Conservation (phyloP, 2,888 invertebrate genomes). For the Ormyrus pomaceus region DNA sequence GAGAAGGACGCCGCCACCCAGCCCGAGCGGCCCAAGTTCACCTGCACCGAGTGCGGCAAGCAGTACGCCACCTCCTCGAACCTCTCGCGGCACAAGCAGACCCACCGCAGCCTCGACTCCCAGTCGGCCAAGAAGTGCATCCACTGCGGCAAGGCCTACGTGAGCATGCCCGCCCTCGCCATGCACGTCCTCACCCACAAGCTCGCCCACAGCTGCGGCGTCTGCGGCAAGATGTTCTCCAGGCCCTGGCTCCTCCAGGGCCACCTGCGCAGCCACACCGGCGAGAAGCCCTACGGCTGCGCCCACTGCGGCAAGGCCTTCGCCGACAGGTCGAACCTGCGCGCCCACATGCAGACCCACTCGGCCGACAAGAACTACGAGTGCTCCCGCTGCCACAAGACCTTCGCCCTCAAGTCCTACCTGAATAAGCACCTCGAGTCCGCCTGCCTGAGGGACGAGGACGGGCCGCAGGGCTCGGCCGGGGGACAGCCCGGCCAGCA, state of each 20-base stretch:
- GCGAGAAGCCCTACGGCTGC: constrained; percentile 95
- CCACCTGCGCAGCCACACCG: constrained; percentile 93
- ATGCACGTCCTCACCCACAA: constrained; percentile 97
- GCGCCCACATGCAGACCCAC: constrained; percentile 97
- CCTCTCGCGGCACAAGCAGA: constrained; percentile 93
- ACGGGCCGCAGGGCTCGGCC: constrained; percentile 62
- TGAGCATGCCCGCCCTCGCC: constrained; percentile 97
- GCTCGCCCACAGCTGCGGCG: constrained; percentile 92
- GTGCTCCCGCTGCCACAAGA: constrained; percentile 92
- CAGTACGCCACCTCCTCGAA: constrained; percentile 95
- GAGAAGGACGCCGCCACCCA: constrained; percentile 71
- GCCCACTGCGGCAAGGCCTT: constrained; percentile 97
- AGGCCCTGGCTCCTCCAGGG: constrained; percentile 97
- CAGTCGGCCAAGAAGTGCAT: constrained; percentile 96
- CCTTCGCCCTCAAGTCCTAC: constrained; percentile 96
- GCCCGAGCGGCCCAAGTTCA: constrained; percentile 79
- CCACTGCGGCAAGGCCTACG: constrained; percentile 97
- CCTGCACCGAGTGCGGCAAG: constrained; percentile 91
- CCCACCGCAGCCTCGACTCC: constrained; percentile 91
- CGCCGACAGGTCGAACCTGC: constrained; percentile 94
- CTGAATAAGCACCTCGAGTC: constrained; percentile 96
- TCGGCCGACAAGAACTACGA: constrained; percentile 93
- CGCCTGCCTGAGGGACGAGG: constrained; percentile 85
- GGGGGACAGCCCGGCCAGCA: constrained; percentile 19
- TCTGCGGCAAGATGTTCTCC: constrained; percentile 96